phyloP scores from a whole-genome alignment of 2,797 vertebrate species.

The Psittacula derbiana region DNA sequence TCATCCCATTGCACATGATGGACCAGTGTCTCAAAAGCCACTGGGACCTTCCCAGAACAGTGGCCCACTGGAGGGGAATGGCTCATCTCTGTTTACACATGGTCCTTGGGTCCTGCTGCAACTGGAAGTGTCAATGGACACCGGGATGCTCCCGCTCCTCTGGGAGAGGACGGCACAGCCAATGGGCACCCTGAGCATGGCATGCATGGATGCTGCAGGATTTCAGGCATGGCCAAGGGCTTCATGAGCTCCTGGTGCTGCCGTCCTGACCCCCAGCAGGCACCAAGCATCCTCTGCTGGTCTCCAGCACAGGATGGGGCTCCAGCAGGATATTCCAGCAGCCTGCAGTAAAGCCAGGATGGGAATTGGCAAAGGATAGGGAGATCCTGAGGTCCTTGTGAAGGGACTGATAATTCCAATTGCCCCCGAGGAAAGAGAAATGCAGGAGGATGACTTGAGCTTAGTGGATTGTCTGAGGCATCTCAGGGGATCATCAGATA shows the following conservation, averaged over 20 bases:
- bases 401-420: conserved; percentile 1
- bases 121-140: neutral
- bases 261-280: neutral
- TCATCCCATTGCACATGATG: neutral
- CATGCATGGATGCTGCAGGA: neutral
- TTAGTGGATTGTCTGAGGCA: conserved; percentile 40
- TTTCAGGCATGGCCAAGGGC: neutral
- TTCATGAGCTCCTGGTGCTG: fast-evolving
- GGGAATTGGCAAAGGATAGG: neutral
- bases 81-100: neutral
- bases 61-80: fast-evolving
- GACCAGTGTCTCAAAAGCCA: neutral
- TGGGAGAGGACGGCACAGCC: neutral
- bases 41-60: neutral
- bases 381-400: neutral
- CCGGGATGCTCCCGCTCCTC: neutral
- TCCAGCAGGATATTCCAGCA: fast-evolving
- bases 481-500: conserved; percentile 56
- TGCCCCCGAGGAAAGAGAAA: conserved; percentile 18
- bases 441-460: conserved; percentile 28
- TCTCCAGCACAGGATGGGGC: neutral
- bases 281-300: neutral
- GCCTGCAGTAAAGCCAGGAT: neutral
- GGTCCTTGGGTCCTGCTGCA: neutral
- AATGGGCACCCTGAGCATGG: fast-evolving